Evolutionary conservation across 2,113 vertebrate species (phyloP).

Genomic region (Dinomys branickii): DNA sequence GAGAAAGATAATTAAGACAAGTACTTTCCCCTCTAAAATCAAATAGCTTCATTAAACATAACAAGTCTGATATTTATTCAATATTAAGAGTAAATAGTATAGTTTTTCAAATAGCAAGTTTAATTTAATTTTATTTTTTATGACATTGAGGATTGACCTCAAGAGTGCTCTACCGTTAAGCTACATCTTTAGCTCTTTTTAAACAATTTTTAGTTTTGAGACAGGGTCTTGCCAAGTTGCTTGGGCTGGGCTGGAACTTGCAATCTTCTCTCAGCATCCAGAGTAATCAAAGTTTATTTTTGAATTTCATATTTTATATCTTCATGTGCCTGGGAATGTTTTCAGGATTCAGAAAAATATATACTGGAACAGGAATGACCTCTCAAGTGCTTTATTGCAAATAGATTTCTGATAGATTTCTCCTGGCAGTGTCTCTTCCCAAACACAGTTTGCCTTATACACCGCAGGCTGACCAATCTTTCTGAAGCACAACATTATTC

Average conservation of each 20-base stretch:
- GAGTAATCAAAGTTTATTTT: slow-evolving; percentile 31
- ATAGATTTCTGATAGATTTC: not conserved
- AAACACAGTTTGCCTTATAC: accelerated
- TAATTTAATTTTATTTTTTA: not conserved
- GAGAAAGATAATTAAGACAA: not conserved
- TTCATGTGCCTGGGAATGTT: slow-evolving; percentile 34
- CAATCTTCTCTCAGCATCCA: not conserved
- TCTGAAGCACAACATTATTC: not conserved
- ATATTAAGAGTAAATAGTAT: not conserved
- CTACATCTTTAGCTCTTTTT: not conserved
- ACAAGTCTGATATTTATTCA: not conserved
- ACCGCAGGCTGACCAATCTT: not conserved
- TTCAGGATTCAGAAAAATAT: slow-evolving; percentile 54
- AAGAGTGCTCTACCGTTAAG: too few species aligned
- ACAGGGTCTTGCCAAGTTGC: not conserved
- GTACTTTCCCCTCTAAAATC: not conserved
- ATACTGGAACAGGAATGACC: not conserved
- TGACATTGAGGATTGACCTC: not conserved
- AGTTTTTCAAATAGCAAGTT: not conserved
- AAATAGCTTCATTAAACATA: slow-evolving; percentile 40
- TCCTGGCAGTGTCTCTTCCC: not conserved
- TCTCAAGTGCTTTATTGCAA: not conserved
- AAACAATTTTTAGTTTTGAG: not conserved
- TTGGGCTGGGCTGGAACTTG: not conserved
- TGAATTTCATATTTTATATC: slow-evolving; percentile 43